Conservation (phyloP, 2,888 invertebrate genomes). For the Tenthredo notha region DNA sequence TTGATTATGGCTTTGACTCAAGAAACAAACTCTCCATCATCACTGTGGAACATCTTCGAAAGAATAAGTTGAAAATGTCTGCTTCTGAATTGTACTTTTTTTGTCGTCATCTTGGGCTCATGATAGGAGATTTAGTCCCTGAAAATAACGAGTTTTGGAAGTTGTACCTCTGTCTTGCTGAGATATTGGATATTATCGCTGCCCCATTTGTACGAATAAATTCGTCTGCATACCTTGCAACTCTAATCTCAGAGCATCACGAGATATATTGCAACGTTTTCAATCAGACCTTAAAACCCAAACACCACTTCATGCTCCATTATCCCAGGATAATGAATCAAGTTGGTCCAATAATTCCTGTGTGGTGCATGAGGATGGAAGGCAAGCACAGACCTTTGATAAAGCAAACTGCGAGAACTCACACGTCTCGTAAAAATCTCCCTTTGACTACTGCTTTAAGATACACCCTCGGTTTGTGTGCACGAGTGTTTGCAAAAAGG, state of each 20-base stretch:
- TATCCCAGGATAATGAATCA: conserved; percentile 54
- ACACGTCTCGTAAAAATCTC: conserved; percentile 51
- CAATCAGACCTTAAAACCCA: conserved; percentile 55
- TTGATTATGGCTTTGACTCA: conserved; percentile 53
- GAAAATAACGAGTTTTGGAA: conserved; percentile 53
- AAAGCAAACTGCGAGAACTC: conserved; percentile 54
- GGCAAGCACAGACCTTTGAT: conserved; percentile 56
- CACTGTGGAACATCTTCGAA: conserved; percentile 50
- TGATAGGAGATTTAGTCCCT: conserved; percentile 55
- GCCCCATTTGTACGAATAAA: conserved; percentile 34
- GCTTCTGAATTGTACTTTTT: conserved; percentile 58
- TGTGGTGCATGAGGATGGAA: conserved; percentile 58
- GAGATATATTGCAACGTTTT: conserved; percentile 54
- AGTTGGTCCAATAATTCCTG: conserved; percentile 56
- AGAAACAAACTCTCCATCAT: conserved; percentile 50
- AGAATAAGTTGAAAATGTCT: conserved; percentile 57
- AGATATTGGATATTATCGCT: conserved; percentile 53
- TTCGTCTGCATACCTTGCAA: not conserved
- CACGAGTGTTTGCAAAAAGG: conserved; percentile 15
- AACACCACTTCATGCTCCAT: conserved; percentile 57
- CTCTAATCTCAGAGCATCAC: conserved; percentile 55
- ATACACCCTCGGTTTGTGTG: conserved; percentile 42
- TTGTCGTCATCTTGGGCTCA: conserved; percentile 42
- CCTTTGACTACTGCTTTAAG: conserved; percentile 45
- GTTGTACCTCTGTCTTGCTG: conserved; percentile 50